Evolutionary conservation across 2,113 vertebrate species (phyloP), one percentile per base, ranked within the genome.

Genomic region (Paratilapia polleni): DNA sequence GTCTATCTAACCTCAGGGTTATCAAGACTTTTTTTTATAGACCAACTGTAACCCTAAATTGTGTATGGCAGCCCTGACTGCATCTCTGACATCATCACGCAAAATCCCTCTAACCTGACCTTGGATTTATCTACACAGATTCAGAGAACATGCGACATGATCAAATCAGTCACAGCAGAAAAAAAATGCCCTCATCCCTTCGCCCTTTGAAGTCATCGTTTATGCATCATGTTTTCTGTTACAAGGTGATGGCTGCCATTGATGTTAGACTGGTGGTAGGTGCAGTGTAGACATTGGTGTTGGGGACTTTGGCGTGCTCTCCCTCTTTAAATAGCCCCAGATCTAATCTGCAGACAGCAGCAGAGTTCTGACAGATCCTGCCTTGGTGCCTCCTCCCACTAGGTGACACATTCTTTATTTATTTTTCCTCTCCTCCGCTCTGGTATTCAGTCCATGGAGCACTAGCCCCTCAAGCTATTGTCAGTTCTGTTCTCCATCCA

Each of bases 321-420:
- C 90, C 87, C 88, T 95, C 92, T 93, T 92, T 94, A 95, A 95
- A 96, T 95, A 94, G 94, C 94, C 91, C 82, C 83, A 92, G 93
- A 95, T 96, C 91, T 94, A 95, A 96, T 96, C 94, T 95, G 93
- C 94, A 94, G 95, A 95, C 94, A 96, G 92, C 94, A 95, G 93
- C 85, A 93, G 85, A 95, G 92, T 95, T 94, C 94, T 95, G 95
- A 96, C 95, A 96, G 94, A 94, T 94, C 84, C 87, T 91, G 92
- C 94, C 92, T 93, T 78, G 66, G 87, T 94, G 82, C 85, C 93
- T 95, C 93, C 94, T 94, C 93, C 93, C 91, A 93, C 92, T 93
- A 93, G 93, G 92, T 95, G 94, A 94, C 94, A 95, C 91, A 92
- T 94, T 95, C 87, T 95, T 90, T 95, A 90, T 90, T 91, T 93